phyloP scores from a whole-genome alignment of 2,113 vertebrate genomes.

The Podarcis muralis region DNA sequence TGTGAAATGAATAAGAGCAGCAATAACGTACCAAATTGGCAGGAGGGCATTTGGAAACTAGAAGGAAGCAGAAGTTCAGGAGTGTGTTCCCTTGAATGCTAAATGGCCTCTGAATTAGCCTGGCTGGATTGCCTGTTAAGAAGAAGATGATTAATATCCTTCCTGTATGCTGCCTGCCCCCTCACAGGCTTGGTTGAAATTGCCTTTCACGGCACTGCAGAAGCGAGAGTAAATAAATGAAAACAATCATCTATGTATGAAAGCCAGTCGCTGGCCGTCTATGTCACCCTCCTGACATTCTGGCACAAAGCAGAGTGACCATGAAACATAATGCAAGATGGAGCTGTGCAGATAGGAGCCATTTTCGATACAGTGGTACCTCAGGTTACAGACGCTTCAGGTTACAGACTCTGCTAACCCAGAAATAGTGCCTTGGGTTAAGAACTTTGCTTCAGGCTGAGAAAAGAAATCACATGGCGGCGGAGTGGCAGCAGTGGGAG shows the following conservation, averaged over 20 bases:
- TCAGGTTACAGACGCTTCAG: too few species aligned
- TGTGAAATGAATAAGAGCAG: conserved; percentile 1
- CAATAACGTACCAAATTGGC: not conserved
- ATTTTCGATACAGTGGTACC: not conserved
- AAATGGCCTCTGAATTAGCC: not conserved
- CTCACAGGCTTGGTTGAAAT: not conserved
- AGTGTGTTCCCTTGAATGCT: not conserved
- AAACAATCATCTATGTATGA: not conserved
- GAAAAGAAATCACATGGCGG: too few species aligned
- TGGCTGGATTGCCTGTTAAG: not conserved
- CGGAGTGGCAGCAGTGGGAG: too few species aligned
- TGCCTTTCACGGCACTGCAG: not conserved
- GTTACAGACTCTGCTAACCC: too few species aligned
- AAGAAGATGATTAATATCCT: not conserved
- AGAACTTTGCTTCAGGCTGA: too few species aligned
- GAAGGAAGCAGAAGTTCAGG: not conserved
- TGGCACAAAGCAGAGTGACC: not conserved
- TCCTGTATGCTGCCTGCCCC: too few species aligned
- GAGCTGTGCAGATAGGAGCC: too few species aligned
- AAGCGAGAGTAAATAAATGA: conserved; percentile 16
- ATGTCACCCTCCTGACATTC: too few species aligned
- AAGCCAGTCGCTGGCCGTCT: not conserved
- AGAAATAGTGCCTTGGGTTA: too few species aligned
- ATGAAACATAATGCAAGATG: not conserved
- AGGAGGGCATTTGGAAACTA: not conserved